A percentile compares a stretch with the other conserved stretches of the same genome.
phyloP scores from a whole-genome alignment of 2,888 invertebrate species.

The Caenorhabditis sp. region DNA sequence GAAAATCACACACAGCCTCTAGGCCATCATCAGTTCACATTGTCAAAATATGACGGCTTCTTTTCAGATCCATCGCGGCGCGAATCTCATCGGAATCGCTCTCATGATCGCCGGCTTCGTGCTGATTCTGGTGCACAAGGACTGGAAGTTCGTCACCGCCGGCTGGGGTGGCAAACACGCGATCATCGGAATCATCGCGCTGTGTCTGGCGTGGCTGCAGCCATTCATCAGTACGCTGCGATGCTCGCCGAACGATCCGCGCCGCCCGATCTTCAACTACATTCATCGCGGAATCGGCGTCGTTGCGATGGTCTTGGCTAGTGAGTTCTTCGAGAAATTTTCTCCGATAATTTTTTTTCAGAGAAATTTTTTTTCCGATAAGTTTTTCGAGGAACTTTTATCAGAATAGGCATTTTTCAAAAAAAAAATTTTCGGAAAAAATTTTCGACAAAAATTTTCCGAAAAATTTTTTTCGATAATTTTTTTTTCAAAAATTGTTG shows the following conservation, averaged over 20 bases:
- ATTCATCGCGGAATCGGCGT: slow-evolving; percentile 74
- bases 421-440: too few species aligned
- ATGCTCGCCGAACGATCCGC: slow-evolving; percentile 72
- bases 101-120: slow-evolving; percentile 74
- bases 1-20: too few species aligned
- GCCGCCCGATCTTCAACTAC: slow-evolving; percentile 76
- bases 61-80: slow-evolving; percentile 72
- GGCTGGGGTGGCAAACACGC: slow-evolving; percentile 67
- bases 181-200: slow-evolving; percentile 70
- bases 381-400: too few species aligned
- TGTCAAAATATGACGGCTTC: too few species aligned
- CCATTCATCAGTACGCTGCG: slow-evolving; percentile 74
- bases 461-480: too few species aligned
- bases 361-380: too few species aligned
- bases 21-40: too few species aligned
- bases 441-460: too few species aligned
- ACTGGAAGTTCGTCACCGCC: slow-evolving; percentile 71
- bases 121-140: slow-evolving; percentile 66
- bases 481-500: too few species aligned
- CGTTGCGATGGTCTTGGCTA: slow-evolving; percentile 68
- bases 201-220: slow-evolving; percentile 73
- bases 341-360: too few species aligned
- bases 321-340: slow-evolving; percentile 53
- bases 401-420: too few species aligned
- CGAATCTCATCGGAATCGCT: slow-evolving; percentile 69